A percentile compares a stretch with the other conserved stretches of the same genome.
These are phyloP conservation scores for Cynodonichthys magdalenae DNA, from an alignment of 2,797 vertebrate species.

Conservation along the genomic window DNA sequence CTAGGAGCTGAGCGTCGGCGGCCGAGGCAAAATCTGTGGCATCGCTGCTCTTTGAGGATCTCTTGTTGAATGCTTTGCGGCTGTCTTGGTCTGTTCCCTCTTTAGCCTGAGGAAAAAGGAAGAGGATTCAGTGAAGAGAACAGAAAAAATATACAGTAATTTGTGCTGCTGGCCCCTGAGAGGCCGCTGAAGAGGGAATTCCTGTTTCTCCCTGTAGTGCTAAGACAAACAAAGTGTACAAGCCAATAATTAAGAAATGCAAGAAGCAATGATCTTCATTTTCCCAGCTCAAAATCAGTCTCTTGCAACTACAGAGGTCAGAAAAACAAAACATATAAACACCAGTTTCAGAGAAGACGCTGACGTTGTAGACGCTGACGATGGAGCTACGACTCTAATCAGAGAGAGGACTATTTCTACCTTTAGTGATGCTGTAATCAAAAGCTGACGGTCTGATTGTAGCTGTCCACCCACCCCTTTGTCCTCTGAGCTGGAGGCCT, in stretches of 20 bases:
- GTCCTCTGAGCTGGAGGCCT: conserved; percentile 81
- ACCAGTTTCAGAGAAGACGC: not conserved
- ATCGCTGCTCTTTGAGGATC: conserved; percentile 85
- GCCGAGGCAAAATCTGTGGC: conserved; percentile 84
- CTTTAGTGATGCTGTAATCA: conserved; percentile 9
- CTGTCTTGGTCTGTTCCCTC: conserved; percentile 86
- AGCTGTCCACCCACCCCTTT: conserved; percentile 76
- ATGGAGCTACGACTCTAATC: conserved; percentile 8
- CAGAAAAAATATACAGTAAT: conserved; percentile 52
- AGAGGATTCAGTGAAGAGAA: conserved; percentile 48
- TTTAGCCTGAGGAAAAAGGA: conserved; percentile 71
- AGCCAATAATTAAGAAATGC: conserved; percentile 50
- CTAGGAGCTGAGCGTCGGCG: conserved; percentile 86
- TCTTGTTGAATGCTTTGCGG: conserved; percentile 86
- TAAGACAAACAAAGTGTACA: conserved; percentile 58
- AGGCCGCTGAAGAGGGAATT: conserved; percentile 45
- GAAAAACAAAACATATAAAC: conserved; percentile 13
- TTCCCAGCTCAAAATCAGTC: conserved; percentile 25
- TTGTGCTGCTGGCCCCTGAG: conserved; percentile 24
- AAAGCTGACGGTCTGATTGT: conserved; percentile 26
- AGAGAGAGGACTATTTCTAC: conserved; percentile 8
- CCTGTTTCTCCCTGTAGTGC: conserved; percentile 28
- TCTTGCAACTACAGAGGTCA: no score
- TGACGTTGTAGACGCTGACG: conserved; percentile 12
- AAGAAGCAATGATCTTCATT: conserved; percentile 39